Evolutionary conservation across 1,140 invertebrate species (phyloP), one percentile per base, ranked within the genome.

Genomic region (Phortica variegata): DNA sequence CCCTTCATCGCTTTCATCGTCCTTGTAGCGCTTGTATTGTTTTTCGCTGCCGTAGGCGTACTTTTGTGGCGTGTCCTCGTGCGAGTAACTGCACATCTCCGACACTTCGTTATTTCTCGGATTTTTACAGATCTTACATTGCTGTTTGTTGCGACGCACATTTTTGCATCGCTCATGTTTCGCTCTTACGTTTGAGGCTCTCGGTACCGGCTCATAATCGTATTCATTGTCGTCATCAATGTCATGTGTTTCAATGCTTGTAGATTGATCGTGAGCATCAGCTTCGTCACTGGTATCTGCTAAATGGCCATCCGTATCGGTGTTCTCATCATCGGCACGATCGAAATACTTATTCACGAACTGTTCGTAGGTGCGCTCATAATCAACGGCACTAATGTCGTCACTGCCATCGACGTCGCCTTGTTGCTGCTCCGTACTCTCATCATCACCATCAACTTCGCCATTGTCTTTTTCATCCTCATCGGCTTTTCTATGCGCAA

Each of bases 281-380:
- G 16, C 16, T 16, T 43, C 21, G 20, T 52, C 33, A 23, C 19
- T 20, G 3, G n/a, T n/a, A n/a, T n/a, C n/a, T n/a, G n/a, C n/a
- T n/a, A n/a, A n/a, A n/a, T n/a, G n/a, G n/a, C 34, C 42, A 3
- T 29, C 32, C 26, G 13, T 38, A 26, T 32, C 41, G 13, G 32
- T 23, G 5, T 21, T n/a, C 3, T 39, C 43, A 7, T 56, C 46
- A 12, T 23, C 21, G 20, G 51, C 34, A n/a, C 58, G 47, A 44
- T 73, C 54, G 8, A 73, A 73, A 34, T 73, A 73, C 33, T 68
- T 39, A 1, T 56, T 54, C 29, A 73, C 70, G 43, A 73, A 73
- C 13, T 62, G 45, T 10, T 73, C 65, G 44, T 73, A 73, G 26
- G 57, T 70, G 21, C 47, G 56, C 39, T 73, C 70, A 36, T 71